Conservation (phyloP, 2,113 vertebrate species). For the Rallus limicola region DNA sequence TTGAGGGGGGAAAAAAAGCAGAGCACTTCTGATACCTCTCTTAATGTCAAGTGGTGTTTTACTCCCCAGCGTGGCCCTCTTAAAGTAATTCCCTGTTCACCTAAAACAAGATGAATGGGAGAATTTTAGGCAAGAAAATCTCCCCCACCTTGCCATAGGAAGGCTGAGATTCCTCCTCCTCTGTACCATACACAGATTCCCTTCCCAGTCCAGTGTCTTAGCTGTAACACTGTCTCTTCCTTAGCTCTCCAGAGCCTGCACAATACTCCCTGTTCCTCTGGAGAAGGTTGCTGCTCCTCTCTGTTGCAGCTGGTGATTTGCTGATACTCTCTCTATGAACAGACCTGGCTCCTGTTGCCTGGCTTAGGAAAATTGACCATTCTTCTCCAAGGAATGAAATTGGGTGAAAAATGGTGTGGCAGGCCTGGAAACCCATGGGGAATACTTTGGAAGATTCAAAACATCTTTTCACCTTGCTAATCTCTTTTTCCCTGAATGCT, state of each 20-base stretch:
- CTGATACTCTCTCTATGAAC: background rate
- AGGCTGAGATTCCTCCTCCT: background rate
- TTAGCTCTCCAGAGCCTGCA: background rate
- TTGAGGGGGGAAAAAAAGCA: background rate
- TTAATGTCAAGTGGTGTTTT: background rate
- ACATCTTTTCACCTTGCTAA: slow-evolving; percentile 20
- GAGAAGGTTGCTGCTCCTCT: background rate
- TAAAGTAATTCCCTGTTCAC: background rate
- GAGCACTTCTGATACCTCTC: background rate
- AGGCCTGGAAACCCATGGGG: background rate
- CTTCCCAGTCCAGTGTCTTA: background rate
- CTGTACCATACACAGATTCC: background rate
- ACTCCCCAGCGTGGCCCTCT: background rate
- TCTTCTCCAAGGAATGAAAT: slow-evolving; percentile 3
- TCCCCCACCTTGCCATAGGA: rapidly evolving
- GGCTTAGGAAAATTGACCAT: background rate
- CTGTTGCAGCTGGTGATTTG: background rate
- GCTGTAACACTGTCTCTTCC: background rate
- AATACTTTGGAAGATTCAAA: background rate
- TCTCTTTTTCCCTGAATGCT: background rate
- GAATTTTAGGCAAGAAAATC: background rate
- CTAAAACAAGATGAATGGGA: background rate
- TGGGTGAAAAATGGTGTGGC: background rate
- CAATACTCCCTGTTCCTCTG: background rate
- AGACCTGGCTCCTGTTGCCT: background rate